Evolutionary conservation across 2,797 vertebrate genomes (phyloP).

Genomic region (Macropus fuliginosus): DNA sequence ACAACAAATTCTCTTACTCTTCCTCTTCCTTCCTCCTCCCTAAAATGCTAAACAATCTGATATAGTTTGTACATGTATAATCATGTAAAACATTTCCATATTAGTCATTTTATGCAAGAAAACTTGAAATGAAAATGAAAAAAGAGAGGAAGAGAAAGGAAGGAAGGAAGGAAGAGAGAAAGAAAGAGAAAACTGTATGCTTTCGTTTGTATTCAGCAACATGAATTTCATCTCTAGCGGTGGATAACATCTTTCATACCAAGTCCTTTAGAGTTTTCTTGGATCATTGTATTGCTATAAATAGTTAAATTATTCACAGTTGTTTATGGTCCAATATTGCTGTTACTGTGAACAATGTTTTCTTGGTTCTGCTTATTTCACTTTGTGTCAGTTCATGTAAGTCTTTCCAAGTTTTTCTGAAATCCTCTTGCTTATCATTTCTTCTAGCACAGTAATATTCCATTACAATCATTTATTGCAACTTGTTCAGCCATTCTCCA

Average conservation of each 20-base stretch:
- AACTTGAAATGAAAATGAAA: not conserved
- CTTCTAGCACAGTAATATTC: not conserved
- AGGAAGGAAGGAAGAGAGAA: no score
- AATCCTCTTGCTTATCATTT: not conserved
- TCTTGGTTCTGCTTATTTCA: not conserved
- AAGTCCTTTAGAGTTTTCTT: not conserved
- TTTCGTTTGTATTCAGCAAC: no score
- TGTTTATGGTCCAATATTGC: not conserved
- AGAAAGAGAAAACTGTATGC: not conserved
- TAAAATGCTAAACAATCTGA: not conserved
- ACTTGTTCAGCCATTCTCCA: not conserved
- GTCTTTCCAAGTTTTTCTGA: not conserved
- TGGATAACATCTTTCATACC: not conserved
- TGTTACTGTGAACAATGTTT: not conserved
- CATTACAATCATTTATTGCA: not conserved
- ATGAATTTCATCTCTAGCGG: no score
- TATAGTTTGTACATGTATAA: not conserved
- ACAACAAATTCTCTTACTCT: not conserved
- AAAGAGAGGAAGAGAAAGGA: no score
- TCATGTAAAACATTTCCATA: not conserved
- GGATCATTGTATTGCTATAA: not conserved
- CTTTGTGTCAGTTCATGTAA: not conserved
- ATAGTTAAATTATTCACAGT: not conserved
- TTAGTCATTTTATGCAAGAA: not conserved
- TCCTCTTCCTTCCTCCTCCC: not conserved